Evolutionary conservation across 2,797 vertebrate genomes (phyloP).

Genomic region (Benthosema pterotum): DNA sequence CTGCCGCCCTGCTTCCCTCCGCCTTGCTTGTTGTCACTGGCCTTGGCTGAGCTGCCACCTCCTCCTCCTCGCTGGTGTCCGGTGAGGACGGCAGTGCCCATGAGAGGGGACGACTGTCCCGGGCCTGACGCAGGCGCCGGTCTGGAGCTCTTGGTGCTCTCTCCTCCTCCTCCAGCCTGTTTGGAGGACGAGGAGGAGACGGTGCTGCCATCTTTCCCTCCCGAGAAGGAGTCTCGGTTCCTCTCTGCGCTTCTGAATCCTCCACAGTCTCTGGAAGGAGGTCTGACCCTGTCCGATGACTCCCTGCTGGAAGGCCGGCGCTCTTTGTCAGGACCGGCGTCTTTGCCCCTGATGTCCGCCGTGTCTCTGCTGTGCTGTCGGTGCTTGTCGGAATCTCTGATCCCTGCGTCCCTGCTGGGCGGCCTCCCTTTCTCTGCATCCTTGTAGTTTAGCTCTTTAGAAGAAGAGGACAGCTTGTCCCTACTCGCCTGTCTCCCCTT

Average conservation of each 20-base stretch:
- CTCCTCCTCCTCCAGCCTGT: slow-evolving; percentile 67
- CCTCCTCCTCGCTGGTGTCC: slow-evolving; percentile 73
- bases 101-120: slow-evolving; percentile 78
- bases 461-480: slow-evolving; percentile 62
- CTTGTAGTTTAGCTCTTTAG: slow-evolving; percentile 60
- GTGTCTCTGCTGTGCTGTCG: slow-evolving; percentile 65
- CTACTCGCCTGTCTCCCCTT: slow-evolving; percentile 62
- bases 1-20: slow-evolving; percentile 76
- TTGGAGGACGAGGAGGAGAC: slow-evolving; percentile 64
- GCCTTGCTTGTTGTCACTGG: slow-evolving; percentile 78
- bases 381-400: slow-evolving; percentile 66
- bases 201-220: slow-evolving; percentile 62
- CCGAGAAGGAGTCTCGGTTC: slow-evolving; percentile 70
- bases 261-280: slow-evolving; percentile 67
- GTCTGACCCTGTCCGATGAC: slow-evolving; percentile 63
- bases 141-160: slow-evolving; percentile 65
- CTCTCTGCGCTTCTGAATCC: slow-evolving; percentile 70
- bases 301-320: slow-evolving; percentile 69
- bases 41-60: slow-evolving; percentile 73
- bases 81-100: slow-evolving; percentile 77
- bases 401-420: slow-evolving; percentile 53
- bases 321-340: slow-evolving; percentile 66
- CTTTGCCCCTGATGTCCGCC: slow-evolving; percentile 54
- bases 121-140: slow-evolving; percentile 61
- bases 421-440: slow-evolving; percentile 62